Conservation (phyloP, 2,888 invertebrate species). For the Tenthredo distinguenda region DNA sequence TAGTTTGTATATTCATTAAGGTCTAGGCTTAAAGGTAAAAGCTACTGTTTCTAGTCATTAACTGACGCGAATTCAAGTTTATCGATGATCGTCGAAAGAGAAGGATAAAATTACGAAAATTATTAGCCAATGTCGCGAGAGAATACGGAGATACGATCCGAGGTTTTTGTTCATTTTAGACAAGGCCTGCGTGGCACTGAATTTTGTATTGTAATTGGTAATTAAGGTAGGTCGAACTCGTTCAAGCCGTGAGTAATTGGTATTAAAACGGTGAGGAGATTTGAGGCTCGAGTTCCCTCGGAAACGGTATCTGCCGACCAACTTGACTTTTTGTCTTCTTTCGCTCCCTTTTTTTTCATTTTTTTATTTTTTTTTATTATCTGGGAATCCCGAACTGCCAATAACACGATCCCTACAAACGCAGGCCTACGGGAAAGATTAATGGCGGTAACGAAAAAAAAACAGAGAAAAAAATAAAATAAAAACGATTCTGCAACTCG, state of each 20-base stretch:
- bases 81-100: neutral
- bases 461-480: neutral
- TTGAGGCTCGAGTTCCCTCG: neutral
- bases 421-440: slow-evolving; percentile 38
- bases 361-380: neutral
- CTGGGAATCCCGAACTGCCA: slow-evolving; percentile 22
- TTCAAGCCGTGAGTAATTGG: neutral
- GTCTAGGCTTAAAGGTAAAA: neutral
- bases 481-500: neutral
- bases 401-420: slow-evolving; percentile 31
- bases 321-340: slow-evolving; percentile 11
- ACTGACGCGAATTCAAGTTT: neutral
- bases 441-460: neutral
- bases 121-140: neutral
- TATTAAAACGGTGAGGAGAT: slow-evolving; percentile 15
- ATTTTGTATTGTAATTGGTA: neutral
- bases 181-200: neutral
- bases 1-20: neutral
- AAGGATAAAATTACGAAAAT: neutral
- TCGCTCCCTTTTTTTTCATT: neutral
- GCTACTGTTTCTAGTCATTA: neutral
- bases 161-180: neutral
- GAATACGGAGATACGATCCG: neutral
- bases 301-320: neutral
- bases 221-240: neutral